Evolutionary conservation across 2,797 vertebrate species (phyloP).

Genomic region (Sorex maritimensis): DNA sequence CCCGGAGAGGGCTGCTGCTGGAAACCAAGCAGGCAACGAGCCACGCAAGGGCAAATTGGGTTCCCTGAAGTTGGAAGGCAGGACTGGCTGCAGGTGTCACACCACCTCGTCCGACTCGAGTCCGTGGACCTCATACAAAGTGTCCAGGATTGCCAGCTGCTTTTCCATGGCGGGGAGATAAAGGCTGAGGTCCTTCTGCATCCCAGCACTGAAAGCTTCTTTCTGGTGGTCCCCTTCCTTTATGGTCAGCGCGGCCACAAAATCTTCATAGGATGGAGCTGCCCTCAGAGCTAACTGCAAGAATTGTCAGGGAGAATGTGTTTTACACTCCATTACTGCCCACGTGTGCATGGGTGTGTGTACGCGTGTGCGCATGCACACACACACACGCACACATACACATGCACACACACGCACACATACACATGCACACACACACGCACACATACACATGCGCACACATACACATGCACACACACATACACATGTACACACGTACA

Average conservation of each 20-base stretch:
- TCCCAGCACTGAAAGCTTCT: slow-evolving; percentile 92
- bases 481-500: neutral
- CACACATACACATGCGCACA: neutral
- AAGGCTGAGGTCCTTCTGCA: slow-evolving; percentile 95
- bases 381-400: neutral
- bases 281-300: slow-evolving; percentile 97
- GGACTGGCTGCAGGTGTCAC: slow-evolving; percentile 89
- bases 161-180: slow-evolving; percentile 98
- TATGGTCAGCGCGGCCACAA: slow-evolving; percentile 95
- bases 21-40: slow-evolving; percentile 74
- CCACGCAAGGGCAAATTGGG: slow-evolving; percentile 82
- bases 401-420: neutral
- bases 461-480: neutral
- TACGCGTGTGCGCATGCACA: neutral
- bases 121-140: slow-evolving; percentile 96
- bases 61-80: slow-evolving; percentile 89
- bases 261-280: slow-evolving; percentile 95
- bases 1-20: slow-evolving; percentile 78
- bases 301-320: slow-evolving; percentile 68
- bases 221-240: slow-evolving; percentile 94
- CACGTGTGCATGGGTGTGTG: neutral
- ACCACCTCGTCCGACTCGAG: slow-evolving; percentile 99
- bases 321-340: neutral
- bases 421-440: neutral
- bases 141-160: slow-evolving; percentile 96